Base-by-base conservation (phyloP, 1,140 invertebrate genomes). In the Bombus turneri region DNA sequence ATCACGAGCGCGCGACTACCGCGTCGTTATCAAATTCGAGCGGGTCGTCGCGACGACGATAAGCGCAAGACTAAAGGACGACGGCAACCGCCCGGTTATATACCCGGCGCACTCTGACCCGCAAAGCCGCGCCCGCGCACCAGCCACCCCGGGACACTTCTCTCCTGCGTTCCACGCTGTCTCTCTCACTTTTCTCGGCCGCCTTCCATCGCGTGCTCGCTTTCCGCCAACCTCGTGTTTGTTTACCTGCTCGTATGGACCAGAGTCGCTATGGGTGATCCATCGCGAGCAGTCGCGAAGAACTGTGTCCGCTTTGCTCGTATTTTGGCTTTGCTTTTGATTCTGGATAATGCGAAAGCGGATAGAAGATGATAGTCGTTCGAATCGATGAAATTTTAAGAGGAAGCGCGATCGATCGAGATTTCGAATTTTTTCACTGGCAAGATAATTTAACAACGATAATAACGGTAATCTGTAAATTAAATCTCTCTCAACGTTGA, bases 51-150 rank as follows among this genome's bases (percentile, higher is more conserved):
- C 93, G 85, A 86, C 90, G 92, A 92, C 93, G 91, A 91, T 92
- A 92, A 92, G 90, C 94, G 94, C 93, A 89, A 94, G 91, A 95
- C 94, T 95, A 92, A 94, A 92, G 91, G 89, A 92, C 91, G 93
- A 92, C 88, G 92, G 93, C 93, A 94, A 92, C 93, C 93, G 93
- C 94, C 93, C 94, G 93, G 93, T 94, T 94, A 95, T 94, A 95
- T 95, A 94, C 93, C 92, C 92, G 87, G 92, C 93, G 92, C 93
- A 94, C 93, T 94, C 92, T 94, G 94, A 94, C 93, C 93, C 93
- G 93, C 93, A 93, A 93, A 93, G 92, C 91, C 92, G 93, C 94
- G 94, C 94, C 92, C 92, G 93, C 94, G 94, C 94, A 93, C 81
- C 91, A 92, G 91, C 91, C 88, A 89, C 91, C 93, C 88, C 88